These are phyloP conservation scores for Lepus europaeus DNA, from an alignment of 2,113 vertebrate species.

Conservation along the genomic window DNA sequence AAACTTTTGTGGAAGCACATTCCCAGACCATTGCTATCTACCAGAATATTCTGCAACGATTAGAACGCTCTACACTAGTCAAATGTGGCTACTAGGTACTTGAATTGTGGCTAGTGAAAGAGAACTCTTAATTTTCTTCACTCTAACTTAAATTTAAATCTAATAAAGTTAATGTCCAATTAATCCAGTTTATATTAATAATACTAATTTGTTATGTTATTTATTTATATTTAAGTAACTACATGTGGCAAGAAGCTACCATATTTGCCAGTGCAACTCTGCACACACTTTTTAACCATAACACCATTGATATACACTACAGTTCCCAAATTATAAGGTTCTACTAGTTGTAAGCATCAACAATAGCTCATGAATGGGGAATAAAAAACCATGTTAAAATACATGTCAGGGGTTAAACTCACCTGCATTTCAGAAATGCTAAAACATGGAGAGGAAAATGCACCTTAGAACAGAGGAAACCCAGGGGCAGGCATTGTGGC, in stretches of 20 bases:
- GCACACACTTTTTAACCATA: conserved; percentile 9
- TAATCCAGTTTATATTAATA: not conserved
- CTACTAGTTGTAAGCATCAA: conserved; percentile 30
- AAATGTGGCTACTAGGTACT: not conserved
- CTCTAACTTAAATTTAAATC: conserved; percentile 25
- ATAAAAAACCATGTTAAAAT: conserved; percentile 56
- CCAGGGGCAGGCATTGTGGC: not conserved
- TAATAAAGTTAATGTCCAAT: conserved; percentile 23
- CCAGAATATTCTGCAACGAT: not conserved
- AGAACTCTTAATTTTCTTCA: conserved; percentile 42
- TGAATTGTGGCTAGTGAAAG: conserved; percentile 5
- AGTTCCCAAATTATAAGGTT: conserved; percentile 19
- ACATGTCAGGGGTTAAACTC: conserved; percentile 1
- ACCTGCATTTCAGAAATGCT: conserved; percentile 52
- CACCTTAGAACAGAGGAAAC: conserved; percentile 34
- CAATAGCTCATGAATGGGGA: conserved; percentile 25
- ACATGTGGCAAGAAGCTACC: conserved; percentile 47
- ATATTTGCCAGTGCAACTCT: conserved; percentile 24
- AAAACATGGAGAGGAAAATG: conserved; percentile 37
- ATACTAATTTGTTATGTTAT: no score
- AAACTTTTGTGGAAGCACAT: conserved; percentile 43
- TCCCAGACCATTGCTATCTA: not conserved
- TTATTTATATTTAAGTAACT: conserved; percentile 53
- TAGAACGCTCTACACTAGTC: not conserved
- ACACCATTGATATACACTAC: not conserved